Evolutionary conservation across 2,888 invertebrate species (phyloP), one percentile per base, ranked within the genome.

Genomic region (Stenotaenia linearis): DNA sequence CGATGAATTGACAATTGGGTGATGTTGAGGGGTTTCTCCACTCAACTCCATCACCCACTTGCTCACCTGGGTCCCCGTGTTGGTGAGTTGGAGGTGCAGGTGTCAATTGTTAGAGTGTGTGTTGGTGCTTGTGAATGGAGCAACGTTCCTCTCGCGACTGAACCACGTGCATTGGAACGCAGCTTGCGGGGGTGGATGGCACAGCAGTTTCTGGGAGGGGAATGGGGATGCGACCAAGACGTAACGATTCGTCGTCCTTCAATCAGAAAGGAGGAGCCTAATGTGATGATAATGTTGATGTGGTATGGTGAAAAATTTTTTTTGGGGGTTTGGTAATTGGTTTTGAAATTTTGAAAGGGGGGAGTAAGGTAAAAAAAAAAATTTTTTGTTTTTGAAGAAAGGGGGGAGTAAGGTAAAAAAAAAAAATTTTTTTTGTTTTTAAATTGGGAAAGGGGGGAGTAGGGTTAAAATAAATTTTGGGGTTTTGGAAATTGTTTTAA

Each of bases 31-130:
- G 21, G 61, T 3, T 25, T 25, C 61, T 10, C 61, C 61, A 61
- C 61, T 61, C 61, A 61, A 61, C 61, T 61, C 61, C 61, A 61
- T 61, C 61, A 61, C 61, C 61, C 61, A 61, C 61, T 61, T 61
- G 61, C 61, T 61, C 61, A 61, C 61, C 25, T 61, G 61, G 61
- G 10, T 61, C 23, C 61, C 61, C 61, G 61, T 61, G 45, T 15
- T 45, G 61, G 23, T 61, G 21, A 6, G 23, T 5, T 6, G 61
- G 1, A 15, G 6, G 15, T 23, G 61, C 61, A 61, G 25, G 25
- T 61, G 61, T 45, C 23, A 21, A 61, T 10, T 25, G 61, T 61
- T 23, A 61, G 23, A 61, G 23, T n/a, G 61, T 15, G 61, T 9
- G 25, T 9, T 25, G 61, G 23, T 61, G 61, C 61, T 61, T 61